These are phyloP conservation scores for Pterocles gutturalis DNA, from an alignment of 2,113 vertebrate species.

Conservation along the genomic window DNA sequence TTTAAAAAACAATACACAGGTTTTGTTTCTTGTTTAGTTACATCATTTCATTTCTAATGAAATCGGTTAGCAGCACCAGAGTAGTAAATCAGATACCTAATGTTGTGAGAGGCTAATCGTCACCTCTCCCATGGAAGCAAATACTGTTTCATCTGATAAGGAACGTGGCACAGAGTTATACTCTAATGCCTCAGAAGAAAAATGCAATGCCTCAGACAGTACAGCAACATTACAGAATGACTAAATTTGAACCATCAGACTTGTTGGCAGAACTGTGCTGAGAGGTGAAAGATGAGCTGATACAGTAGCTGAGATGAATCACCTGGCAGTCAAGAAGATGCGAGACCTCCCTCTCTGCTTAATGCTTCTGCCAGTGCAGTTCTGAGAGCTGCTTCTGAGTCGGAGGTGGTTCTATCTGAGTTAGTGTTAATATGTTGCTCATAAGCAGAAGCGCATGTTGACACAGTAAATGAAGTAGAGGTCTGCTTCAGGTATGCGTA, in stretches of 20 bases:
- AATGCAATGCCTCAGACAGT: neutral
- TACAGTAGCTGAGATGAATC: neutral
- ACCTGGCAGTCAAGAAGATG: neutral
- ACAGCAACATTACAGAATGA: neutral
- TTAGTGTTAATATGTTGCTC: neutral
- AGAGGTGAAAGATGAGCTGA: neutral
- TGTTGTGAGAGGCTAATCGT: neutral
- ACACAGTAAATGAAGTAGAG: neutral
- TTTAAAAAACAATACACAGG: neutral
- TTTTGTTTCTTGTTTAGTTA: neutral
- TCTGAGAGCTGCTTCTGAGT: neutral
- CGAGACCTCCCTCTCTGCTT: neutral
- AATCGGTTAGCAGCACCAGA: neutral
- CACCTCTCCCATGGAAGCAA: neutral
- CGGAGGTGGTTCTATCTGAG: neutral
- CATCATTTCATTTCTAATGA: neutral
- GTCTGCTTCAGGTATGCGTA: neutral
- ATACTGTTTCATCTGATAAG: neutral
- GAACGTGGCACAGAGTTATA: neutral
- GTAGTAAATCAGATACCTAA: neutral
- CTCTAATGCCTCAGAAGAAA: neutral
- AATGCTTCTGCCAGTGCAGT: neutral
- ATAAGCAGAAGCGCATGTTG: neutral
- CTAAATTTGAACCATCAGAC: neutral
- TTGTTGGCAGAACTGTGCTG: neutral